Percentiles rank a stretch among this genome's conserved stretches.
phyloP scores from a whole-genome alignment of 2,113 vertebrate species.

The Pycnonotus jocosus region DNA sequence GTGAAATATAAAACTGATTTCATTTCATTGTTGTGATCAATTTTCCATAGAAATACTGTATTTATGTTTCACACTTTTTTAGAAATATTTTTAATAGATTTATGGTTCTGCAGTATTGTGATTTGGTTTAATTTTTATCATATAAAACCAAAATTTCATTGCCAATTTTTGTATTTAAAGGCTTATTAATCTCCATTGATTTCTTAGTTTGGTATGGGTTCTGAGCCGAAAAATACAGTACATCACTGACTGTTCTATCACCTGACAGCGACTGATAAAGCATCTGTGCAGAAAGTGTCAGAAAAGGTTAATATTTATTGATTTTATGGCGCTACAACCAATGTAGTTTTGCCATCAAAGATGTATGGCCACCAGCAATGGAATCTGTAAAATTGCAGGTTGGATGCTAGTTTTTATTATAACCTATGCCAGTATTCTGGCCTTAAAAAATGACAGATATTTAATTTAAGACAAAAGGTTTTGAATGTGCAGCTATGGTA shows the following conservation, averaged over 20 bases:
- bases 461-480: conserved; percentile 65
- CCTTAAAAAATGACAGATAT: conserved; percentile 60
- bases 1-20: not conserved
- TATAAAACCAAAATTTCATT: conserved; percentile 39
- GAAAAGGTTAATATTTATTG: conserved; percentile 83
- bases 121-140: conserved; percentile 4
- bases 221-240: conserved; percentile 67
- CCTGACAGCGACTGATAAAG: conserved; percentile 74
- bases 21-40: not conserved
- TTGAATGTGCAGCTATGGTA: not conserved
- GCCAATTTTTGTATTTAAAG: conserved; percentile 63
- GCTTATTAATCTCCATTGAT: conserved; percentile 69
- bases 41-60: not conserved
- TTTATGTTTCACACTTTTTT: not conserved
- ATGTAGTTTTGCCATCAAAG: conserved; percentile 72
- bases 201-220: conserved; percentile 72
- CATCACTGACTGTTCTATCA: conserved; percentile 67
- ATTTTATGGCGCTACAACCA: conserved; percentile 73
- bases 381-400: conserved; percentile 67
- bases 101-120: not conserved
- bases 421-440: conserved; percentile 51
- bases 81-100: not conserved
- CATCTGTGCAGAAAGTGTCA: conserved; percentile 70
- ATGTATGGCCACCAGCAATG: conserved; percentile 71
- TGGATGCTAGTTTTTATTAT: conserved; percentile 58